Evolutionary conservation across 2,888 invertebrate genomes (phyloP), one percentile per base, ranked within the genome.

Genomic region (Caenorhabditis panamensis): DNA sequence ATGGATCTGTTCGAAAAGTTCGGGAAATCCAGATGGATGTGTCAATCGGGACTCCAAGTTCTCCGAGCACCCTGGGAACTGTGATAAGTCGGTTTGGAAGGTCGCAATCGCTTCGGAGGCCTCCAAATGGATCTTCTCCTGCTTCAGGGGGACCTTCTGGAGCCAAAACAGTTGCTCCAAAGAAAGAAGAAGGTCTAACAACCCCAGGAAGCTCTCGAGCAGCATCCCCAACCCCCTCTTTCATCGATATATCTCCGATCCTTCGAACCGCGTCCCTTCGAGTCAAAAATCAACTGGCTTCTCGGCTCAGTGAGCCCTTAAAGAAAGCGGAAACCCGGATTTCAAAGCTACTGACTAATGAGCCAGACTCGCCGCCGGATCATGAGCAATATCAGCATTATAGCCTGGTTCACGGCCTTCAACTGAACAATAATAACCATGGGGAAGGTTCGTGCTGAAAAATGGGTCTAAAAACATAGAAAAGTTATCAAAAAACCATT

Each of bases 261-360:
- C 61, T 86, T 28, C 72, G 87, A 26, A 81, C 81, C 1, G 82
- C 84, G 37, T 79, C 79, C 4, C 64, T 85, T 0, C 63, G 87
- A 56, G 81, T 87, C 53, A 84, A 82, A 63, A 73, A 82, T 44
- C 82, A 84, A 47, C 62, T 87, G 56, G 67, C 79, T 18, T 41
- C 69, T 9, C 82, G 82, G 66, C 79, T 87, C 16, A 82, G 82
- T 44, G 87, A 87, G 54, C 87, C 87, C 1, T 51, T 85, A 47
- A 82, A 82, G 28, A 77, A 79, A n/a, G 82, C 82, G n/a, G 82
- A 80, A 59, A 64, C 20, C 11, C 68, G 64, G 26, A 47, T 80
- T 1, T 73, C 72, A 31, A 49, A 54, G 22, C 64, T 82, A 18
- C 41, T 82, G 37, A 54, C 71, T 18, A 64, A 53, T 5, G 76